phyloP scores from a whole-genome alignment of 64 coral and sea anemone genomes.

The Pachyseris speciosa region DNA sequence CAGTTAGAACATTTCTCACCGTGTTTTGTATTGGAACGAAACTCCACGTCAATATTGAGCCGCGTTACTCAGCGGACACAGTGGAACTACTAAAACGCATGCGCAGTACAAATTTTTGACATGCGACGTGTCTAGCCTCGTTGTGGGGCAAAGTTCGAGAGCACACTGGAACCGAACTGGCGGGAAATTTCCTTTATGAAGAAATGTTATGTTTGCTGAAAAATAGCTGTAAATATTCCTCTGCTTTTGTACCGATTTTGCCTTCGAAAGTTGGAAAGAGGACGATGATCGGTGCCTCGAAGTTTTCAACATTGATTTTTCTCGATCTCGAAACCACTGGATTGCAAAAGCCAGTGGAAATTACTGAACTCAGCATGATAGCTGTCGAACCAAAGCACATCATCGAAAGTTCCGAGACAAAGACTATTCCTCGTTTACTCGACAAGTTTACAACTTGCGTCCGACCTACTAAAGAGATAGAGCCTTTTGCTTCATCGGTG shows the following conservation, averaged over 20 bases:
- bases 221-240: neutral
- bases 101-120: neutral
- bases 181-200: neutral
- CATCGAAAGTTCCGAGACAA: constrained; percentile 2
- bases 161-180: constrained; percentile 9
- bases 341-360: constrained; percentile 60
- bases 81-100: neutral
- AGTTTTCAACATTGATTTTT: constrained; percentile 65
- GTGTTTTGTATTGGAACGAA: constrained; percentile 29
- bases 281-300: neutral
- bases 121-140: neutral
- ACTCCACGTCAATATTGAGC: constrained; percentile 48
- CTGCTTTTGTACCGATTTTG: neutral
- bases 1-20: neutral
- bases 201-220: neutral
- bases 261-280: neutral
- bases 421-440: constrained; percentile 61
- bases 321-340: constrained; percentile 84
- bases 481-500: constrained; percentile 23
- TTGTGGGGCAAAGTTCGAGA: neutral
- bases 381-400: constrained; percentile 48
- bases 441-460: constrained; percentile 77
- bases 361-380: constrained; percentile 76
- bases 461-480: constrained; percentile 60
- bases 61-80: neutral